Base-by-base conservation (phyloP, 1,140 invertebrate species). In the Diachasma alloeum region DNA sequence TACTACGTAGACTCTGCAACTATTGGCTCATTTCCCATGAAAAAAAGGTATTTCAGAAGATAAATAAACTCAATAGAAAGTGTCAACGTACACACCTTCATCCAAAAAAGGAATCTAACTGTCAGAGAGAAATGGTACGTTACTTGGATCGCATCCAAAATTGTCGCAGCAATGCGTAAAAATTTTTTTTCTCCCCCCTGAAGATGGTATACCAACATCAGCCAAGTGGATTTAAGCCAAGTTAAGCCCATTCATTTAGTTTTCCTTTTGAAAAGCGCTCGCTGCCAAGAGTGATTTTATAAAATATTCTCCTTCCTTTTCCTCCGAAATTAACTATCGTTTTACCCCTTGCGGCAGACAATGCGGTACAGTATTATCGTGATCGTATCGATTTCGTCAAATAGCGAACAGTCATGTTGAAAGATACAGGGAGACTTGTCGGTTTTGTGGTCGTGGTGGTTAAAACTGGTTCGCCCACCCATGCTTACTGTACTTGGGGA, bases 391-490 rank as follows among this genome's bases (percentile, higher is more conserved):
- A 68, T 68, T 68, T 68, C 66, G 66, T 68, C 66, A 68, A 37
- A 39, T 26, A 63, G 24, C 59, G 31, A 68, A 37, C 36, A 68
- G 26, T 68, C 13, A 68, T 68, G 66, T 68, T 37, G 15, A 36
- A 36, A 36, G 31, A 10, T 68, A 17, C 15, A 0, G 36, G 31
- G 13, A 31, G 31, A 68, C 36, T 17, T 39, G 66, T 68, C 11
- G 26, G 66, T 68, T 36, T 39, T n/a, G 36, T 68, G 66, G 26
- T 68, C 4, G 31, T n/a, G 15, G 78, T 75, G 80, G 72, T 44
- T 39, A 72, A 74, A 85, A 87, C 86, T 86, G 84, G 86, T 87
- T 87, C 86, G 86, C 86, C 86, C 85, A 87, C 86, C 80, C 71
- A 36, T 36, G 17, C 19, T 53, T 36, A 36, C 31, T 68, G 36